Conservation (phyloP, 2,797 vertebrate genomes). For the Clarias fuscus region DNA sequence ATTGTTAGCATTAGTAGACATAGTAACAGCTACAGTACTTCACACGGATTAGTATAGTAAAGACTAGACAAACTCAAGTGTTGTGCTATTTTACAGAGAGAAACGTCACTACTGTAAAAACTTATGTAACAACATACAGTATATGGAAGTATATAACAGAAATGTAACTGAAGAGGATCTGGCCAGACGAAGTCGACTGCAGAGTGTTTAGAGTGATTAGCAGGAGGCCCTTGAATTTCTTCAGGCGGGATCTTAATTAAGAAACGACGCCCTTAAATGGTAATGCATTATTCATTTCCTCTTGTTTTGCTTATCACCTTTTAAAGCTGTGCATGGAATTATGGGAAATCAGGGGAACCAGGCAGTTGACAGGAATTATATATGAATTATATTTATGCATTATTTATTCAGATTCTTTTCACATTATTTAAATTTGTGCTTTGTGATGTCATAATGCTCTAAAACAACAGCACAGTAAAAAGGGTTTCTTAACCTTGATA, state of each 20-base stretch:
- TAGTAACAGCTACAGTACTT: too few relatives aligned
- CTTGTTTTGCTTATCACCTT: background rate
- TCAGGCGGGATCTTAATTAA: background rate
- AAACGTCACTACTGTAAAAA: background rate
- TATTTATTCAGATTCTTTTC: too few relatives aligned
- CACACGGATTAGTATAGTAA: background rate
- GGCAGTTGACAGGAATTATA: background rate
- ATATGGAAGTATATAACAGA: background rate
- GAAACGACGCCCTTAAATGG: background rate
- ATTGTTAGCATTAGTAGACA: background rate
- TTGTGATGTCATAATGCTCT: background rate
- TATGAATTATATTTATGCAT: too few relatives aligned
- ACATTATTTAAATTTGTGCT: background rate
- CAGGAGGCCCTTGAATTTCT: background rate
- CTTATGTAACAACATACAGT: background rate
- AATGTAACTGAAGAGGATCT: background rate
- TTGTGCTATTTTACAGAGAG: background rate
- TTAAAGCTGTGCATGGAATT: constrained; percentile 5
- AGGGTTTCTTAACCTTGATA: background rate
- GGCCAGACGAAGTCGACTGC: background rate
- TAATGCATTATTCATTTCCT: background rate
- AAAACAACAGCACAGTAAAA: background rate
- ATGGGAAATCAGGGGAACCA: background rate
- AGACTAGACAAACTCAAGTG: background rate
- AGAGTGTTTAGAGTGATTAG: background rate